A percentile compares a stretch with the other conserved stretches of the same genome.
Evolutionary conservation across 2,888 invertebrate species (phyloP).

Genomic region (Nyleta sp.): DNA sequence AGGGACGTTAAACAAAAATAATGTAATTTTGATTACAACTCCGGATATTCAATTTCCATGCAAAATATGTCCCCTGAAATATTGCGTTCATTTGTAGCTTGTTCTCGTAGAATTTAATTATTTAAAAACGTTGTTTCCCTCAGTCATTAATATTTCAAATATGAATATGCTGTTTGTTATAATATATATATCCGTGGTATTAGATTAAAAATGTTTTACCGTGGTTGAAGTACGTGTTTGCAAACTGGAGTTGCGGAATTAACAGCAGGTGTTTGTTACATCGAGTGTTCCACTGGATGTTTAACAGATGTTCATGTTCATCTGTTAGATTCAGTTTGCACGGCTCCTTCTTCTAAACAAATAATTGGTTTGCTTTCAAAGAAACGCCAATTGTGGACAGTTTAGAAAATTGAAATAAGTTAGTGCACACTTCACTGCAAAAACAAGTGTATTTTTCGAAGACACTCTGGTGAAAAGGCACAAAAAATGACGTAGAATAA

Average conservation of each 20-base stretch:
- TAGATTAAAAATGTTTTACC: slow-evolving; percentile 5
- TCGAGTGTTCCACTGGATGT: too few species aligned
- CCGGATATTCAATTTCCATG: slow-evolving; percentile 4
- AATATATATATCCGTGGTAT: neutral
- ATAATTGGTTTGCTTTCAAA: too few species aligned
- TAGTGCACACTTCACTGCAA: too few species aligned
- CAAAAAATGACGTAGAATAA: too few species aligned
- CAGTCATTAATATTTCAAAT: neutral
- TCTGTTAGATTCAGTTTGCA: too few species aligned
- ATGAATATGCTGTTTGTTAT: neutral
- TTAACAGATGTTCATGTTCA: too few species aligned
- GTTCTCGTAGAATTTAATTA: neutral
- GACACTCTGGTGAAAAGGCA: too few species aligned
- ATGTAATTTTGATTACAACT: slow-evolving; percentile 7
- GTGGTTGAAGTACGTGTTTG: neutral
- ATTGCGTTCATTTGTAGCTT: neutral
- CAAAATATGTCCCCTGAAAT: neutral
- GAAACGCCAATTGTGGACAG: too few species aligned
- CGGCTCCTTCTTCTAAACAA: too few species aligned
- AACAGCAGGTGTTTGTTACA: too few species aligned
- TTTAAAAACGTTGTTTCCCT: slow-evolving; percentile 1
- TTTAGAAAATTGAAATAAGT: too few species aligned
- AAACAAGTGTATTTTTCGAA: too few species aligned
- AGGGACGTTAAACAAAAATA: slow-evolving; percentile 3
- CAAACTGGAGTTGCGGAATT: neutral